Conservation (phyloP, 2,888 invertebrate genomes). For the Dynastes hyllus region DNA sequence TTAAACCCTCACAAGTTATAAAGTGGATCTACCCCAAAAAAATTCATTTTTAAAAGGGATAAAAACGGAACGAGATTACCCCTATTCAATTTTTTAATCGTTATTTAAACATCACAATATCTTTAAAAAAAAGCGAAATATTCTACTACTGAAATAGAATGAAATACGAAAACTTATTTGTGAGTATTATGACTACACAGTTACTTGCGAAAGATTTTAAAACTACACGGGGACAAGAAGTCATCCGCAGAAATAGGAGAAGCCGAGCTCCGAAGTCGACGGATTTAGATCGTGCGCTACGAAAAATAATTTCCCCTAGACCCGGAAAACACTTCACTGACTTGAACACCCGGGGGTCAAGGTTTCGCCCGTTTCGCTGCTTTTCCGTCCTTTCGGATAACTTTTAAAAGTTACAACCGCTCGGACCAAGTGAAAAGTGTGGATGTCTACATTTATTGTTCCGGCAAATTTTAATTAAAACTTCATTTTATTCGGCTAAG, state of each 20-base stretch:
- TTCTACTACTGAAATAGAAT: no score
- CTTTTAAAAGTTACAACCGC: slow-evolving; percentile 42
- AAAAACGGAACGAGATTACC: no score
- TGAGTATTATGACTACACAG: neutral
- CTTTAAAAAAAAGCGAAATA: no score
- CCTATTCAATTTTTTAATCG: no score
- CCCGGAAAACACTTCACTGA: slow-evolving; percentile 54
- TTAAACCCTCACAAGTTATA: no score
- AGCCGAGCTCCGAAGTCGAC: slow-evolving; percentile 56
- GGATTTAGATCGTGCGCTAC: slow-evolving; percentile 56
- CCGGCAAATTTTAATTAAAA: slow-evolving; percentile 50
- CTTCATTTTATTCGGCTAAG: slow-evolving; percentile 44
- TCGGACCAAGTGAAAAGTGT: slow-evolving; percentile 47
- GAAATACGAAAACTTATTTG: no score
- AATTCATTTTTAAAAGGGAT: no score
- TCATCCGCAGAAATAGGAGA: slow-evolving; percentile 58
- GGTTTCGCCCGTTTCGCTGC: slow-evolving; percentile 5
- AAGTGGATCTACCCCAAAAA: no score
- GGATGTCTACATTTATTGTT: slow-evolving; percentile 50
- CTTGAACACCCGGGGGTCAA: slow-evolving; percentile 55
- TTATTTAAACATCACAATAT: no score
- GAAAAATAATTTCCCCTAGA: no score
- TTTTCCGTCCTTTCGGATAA: slow-evolving; percentile 26
- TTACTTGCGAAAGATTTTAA: slow-evolving; percentile 50
- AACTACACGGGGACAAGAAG: slow-evolving; percentile 55